Conservation (phyloP, 2,888 invertebrate species). For the Clusia tigrina region DNA sequence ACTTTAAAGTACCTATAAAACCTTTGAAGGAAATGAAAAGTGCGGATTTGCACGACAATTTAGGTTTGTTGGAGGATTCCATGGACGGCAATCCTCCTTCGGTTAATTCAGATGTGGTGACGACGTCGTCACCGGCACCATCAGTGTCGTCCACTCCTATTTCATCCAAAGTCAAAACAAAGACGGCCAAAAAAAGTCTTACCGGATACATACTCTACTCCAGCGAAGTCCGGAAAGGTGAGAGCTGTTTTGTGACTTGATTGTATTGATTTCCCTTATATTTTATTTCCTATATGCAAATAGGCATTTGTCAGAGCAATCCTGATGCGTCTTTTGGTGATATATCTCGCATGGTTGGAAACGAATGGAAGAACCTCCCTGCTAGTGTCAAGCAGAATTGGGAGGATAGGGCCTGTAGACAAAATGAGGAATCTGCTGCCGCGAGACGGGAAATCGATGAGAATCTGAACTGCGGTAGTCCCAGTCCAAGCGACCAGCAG, state of each 20-base stretch:
- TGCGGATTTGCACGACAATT: conserved; percentile 47
- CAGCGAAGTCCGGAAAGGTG: conserved; percentile 88
- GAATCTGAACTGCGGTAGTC: conserved; percentile 61
- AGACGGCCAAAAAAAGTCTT: conserved; percentile 85
- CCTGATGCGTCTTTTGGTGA: conserved; percentile 94
- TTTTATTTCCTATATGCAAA: neutral
- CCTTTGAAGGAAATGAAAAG: conserved; percentile 65
- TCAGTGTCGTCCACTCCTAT: conserved; percentile 64
- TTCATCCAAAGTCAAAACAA: conserved; percentile 67
- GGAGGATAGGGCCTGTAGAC: conserved; percentile 90
- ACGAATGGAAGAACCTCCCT: conserved; percentile 93
- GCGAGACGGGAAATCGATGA: conserved; percentile 66
- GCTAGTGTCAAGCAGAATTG: conserved; percentile 89
- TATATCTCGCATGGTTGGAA: conserved; percentile 77
- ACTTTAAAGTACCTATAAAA: conserved; percentile 75
- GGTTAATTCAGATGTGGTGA: conserved; percentile 80
- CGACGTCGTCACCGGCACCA: conserved; percentile 67
- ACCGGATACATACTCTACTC: conserved; percentile 99
- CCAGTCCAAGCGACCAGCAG: conserved; percentile 49
- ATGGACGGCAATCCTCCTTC: conserved; percentile 82
- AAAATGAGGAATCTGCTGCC: conserved; percentile 84
- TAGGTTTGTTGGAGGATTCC: conserved; percentile 76
- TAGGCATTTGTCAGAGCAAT: conserved; percentile 86
- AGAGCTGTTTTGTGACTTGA: conserved; percentile 4
- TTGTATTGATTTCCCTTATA: neutral